Percentiles rank a stretch among this genome's conserved stretches.
Conservation (phyloP, 2,888 invertebrate genomes). For the Calliphora vomitoria region DNA sequence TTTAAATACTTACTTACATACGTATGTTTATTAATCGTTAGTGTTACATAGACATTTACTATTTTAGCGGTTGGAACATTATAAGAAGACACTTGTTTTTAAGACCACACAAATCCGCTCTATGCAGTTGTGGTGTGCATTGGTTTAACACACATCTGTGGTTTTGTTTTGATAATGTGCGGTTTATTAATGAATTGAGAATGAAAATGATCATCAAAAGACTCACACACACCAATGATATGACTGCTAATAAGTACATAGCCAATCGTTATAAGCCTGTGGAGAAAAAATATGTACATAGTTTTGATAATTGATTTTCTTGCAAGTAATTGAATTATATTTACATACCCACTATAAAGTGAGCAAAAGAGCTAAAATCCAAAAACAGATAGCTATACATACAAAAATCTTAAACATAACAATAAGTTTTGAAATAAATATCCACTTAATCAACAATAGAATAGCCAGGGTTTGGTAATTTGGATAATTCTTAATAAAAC, state of each 20-base stretch:
- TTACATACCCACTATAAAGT: too few relatives aligned
- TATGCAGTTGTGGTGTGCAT: conserved; percentile 36
- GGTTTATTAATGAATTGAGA: conserved; percentile 56
- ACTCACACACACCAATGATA: not conserved
- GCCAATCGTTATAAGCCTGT: too few relatives aligned
- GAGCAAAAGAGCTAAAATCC: too few relatives aligned
- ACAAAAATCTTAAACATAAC: too few relatives aligned
- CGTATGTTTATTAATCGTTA: not conserved
- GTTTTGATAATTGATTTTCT: not conserved
- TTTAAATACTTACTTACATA: not conserved
- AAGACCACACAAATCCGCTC: conserved; percentile 56
- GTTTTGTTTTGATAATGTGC: conserved; percentile 61
- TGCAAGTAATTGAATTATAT: not conserved
- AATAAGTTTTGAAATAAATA: too few relatives aligned
- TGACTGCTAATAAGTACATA: too few relatives aligned
- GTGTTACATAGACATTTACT: conserved; percentile 8
- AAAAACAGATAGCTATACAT: too few relatives aligned
- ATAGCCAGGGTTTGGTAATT: too few relatives aligned
- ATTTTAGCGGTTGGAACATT: conserved; percentile 40
- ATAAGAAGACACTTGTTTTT: conserved; percentile 37
- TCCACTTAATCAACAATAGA: too few relatives aligned
- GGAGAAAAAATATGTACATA: not conserved
- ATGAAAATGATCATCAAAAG: not conserved
- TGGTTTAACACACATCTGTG: conserved; percentile 59
- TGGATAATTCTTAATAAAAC: too few relatives aligned